phyloP scores from a whole-genome alignment of 1,140 invertebrate genomes.

The Micrasema minimum region DNA sequence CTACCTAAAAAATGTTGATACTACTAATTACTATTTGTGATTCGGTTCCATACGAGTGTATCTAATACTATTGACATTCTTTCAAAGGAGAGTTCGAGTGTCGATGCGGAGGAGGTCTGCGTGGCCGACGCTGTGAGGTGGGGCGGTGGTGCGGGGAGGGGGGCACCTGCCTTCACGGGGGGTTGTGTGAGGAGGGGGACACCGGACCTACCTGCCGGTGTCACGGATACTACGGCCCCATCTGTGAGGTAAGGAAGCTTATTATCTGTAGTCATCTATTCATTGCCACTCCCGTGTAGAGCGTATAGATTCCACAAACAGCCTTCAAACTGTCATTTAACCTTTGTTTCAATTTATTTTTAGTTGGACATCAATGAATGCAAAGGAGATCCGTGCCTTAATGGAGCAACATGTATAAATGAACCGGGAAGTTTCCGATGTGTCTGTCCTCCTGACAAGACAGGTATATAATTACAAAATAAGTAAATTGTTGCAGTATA shows the following conservation, averaged over 20 bases:
- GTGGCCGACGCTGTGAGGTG: constrained; percentile 85
- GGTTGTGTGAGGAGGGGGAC: constrained; percentile 86
- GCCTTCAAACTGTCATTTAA: too few relatives aligned
- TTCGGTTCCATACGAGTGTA: too few relatives aligned
- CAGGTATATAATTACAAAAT: constrained; percentile 66
- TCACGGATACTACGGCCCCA: constrained; percentile 79
- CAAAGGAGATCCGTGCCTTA: constrained; percentile 80
- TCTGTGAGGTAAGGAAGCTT: constrained; percentile 68
- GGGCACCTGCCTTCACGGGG: constrained; percentile 85
- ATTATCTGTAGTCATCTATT: too few relatives aligned
- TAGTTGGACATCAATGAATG: constrained; percentile 82
- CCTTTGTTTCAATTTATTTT: constrained; percentile 16
- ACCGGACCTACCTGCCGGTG: constrained; percentile 82
- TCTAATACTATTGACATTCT: too few relatives aligned
- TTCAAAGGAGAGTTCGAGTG: constrained; percentile 74
- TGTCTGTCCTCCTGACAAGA: constrained; percentile 82
- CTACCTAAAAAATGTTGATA: too few relatives aligned
- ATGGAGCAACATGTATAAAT: constrained; percentile 87
- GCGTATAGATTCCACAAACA: too few relatives aligned
- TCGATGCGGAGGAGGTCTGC: constrained; percentile 75
- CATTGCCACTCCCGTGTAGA: too few relatives aligned
- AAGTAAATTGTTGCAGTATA: too few relatives aligned
- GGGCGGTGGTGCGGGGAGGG: constrained; percentile 82
- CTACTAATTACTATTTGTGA: too few relatives aligned
- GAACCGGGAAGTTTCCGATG: constrained; percentile 85